Conservation (phyloP, 1,140 invertebrate genomes). For the Drosophila hydei region DNA sequence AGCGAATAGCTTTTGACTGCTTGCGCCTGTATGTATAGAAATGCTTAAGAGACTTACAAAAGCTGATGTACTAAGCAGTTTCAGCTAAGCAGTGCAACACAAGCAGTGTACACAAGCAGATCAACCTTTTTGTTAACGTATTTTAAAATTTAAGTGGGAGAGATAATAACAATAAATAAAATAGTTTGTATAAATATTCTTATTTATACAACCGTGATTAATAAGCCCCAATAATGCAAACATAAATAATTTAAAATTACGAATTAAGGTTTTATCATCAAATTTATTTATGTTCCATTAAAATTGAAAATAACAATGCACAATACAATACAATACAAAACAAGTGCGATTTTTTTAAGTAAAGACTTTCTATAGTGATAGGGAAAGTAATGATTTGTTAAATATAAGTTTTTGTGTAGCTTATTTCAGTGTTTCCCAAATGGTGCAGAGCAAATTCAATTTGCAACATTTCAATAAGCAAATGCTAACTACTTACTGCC, state of each 20-base stretch:
- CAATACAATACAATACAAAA: too few relatives aligned
- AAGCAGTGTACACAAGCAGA: constrained; percentile 6
- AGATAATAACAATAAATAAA: background rate
- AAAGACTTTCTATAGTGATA: too few relatives aligned
- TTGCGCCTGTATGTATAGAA: background rate
- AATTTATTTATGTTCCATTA: too few relatives aligned
- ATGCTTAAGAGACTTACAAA: background rate
- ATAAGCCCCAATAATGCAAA: too few relatives aligned
- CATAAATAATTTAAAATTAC: too few relatives aligned
- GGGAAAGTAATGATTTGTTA: too few relatives aligned
- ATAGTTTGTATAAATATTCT: background rate
- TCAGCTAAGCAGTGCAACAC: background rate
- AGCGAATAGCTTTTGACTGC: constrained; percentile 5
- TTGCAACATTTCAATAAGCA: constrained; percentile 72
- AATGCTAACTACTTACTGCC: constrained; percentile 59
- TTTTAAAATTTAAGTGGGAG: background rate
- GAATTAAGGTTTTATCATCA: too few relatives aligned
- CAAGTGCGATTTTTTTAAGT: too few relatives aligned
- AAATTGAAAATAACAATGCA: too few relatives aligned
- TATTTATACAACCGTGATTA: too few relatives aligned
- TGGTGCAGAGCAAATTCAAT: constrained; percentile 51
- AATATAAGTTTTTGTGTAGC: background rate
- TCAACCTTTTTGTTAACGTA: background rate
- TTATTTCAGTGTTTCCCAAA: constrained; percentile 18
- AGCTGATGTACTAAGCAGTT: background rate